Conservation (phyloP, 2,797 vertebrate species). For the Taeniopygia guttata region DNA sequence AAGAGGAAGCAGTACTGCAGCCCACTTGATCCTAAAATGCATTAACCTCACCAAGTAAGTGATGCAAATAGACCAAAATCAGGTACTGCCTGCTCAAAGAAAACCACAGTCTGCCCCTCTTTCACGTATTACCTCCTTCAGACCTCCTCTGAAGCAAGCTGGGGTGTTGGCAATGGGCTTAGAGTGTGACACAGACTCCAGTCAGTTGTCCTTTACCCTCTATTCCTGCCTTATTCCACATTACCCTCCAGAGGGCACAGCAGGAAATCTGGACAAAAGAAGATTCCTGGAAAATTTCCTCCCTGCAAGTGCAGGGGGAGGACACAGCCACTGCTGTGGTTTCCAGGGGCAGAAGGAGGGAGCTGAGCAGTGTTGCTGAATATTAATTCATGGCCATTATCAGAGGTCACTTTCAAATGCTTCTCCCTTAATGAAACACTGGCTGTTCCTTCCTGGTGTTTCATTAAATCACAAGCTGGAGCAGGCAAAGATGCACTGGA, state of each 20-base stretch:
- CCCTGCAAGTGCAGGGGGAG: not conserved
- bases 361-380: not conserved
- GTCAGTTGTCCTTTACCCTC: not conserved
- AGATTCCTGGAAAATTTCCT: not conserved
- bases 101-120: not conserved
- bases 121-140: not conserved
- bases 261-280: not conserved
- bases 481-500: not conserved
- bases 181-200: not conserved
- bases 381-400: not conserved
- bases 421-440: not conserved
- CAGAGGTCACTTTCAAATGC: constrained; percentile 17
- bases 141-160: not conserved
- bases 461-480: not conserved
- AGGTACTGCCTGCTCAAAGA: not conserved
- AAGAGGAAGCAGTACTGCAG: not conserved
- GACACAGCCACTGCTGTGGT: fast-evolving
- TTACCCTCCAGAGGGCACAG: not conserved
- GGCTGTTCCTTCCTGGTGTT: not conserved
- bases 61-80: not conserved
- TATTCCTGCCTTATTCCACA: fast-evolving
- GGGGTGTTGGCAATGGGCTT: not conserved
- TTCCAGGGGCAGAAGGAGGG: not conserved
- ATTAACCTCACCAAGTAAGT: not conserved
- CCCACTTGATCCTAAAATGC: not conserved